Evolutionary conservation across 2,113 vertebrate species (phyloP).

Genomic region (Psophia crepitans): DNA sequence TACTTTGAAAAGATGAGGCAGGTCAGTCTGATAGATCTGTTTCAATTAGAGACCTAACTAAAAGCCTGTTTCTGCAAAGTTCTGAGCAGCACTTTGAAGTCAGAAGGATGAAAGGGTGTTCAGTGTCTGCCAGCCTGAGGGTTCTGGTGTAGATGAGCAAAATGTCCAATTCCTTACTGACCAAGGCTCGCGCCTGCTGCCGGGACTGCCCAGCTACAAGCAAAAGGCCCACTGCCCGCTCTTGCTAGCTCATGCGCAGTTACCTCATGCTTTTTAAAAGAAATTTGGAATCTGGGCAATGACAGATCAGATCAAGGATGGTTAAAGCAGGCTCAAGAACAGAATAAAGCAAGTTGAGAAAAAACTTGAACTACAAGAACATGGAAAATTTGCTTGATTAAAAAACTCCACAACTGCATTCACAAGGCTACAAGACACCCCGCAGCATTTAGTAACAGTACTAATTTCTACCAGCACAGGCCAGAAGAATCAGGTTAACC

Average conservation of each 20-base stretch:
- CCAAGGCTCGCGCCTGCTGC: rapidly evolving
- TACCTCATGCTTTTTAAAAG: background rate
- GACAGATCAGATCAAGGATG: background rate
- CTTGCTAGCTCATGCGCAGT: background rate
- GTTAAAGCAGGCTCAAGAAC: background rate
- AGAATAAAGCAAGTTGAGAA: background rate
- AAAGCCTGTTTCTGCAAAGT: background rate
- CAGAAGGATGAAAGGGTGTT: background rate
- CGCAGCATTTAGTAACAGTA: background rate
- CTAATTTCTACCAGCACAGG: background rate
- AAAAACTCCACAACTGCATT: background rate
- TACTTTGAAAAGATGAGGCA: background rate
- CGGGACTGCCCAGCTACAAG: background rate
- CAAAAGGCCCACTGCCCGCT: background rate
- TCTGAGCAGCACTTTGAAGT: background rate
- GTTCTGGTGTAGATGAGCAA: background rate
- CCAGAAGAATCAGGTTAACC: background rate
- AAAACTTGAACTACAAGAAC: background rate
- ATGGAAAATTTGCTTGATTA: background rate
- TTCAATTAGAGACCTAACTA: background rate
- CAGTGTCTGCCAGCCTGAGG: background rate
- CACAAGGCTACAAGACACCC: background rate
- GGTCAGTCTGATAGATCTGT: background rate
- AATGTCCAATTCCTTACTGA: background rate
- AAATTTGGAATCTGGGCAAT: background rate